These are phyloP conservation scores for Odontophorus gujanensis DNA, from an alignment of 2,113 vertebrate species.

Conservation along the genomic window DNA sequence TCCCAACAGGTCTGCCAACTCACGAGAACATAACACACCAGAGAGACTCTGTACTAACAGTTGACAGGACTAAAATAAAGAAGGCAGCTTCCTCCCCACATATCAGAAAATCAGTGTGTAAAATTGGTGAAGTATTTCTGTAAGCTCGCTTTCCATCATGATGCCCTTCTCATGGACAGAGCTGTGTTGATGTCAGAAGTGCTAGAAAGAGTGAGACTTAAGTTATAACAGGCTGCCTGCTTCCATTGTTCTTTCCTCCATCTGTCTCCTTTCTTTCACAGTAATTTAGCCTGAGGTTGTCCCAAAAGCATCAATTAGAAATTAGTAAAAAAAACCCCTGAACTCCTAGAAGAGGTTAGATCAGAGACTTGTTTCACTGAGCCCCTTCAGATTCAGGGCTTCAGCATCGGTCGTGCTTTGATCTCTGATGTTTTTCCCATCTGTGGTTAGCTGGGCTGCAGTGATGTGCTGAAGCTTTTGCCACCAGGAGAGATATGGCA, in stretches of 20 bases:
- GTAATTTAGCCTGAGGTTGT: slow-evolving; percentile 17
- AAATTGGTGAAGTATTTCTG: not conserved
- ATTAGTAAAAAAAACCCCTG: slow-evolving; percentile 30
- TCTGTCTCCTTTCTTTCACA: slow-evolving; percentile 31
- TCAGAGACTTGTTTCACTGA: not conserved
- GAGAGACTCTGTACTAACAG: slow-evolving; percentile 39
- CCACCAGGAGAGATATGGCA: not conserved
- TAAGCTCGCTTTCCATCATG: not conserved
- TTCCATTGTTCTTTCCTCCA: slow-evolving; percentile 45
- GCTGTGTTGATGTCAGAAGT: not conserved
- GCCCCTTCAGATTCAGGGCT: not conserved
- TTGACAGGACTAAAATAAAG: slow-evolving; percentile 56
- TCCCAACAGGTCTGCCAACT: slow-evolving; percentile 70
- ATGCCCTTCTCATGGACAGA: not conserved
- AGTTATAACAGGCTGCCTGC: not conserved
- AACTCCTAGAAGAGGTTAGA: slow-evolving; percentile 17
- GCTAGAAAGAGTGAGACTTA: not conserved
- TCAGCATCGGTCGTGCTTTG: not conserved
- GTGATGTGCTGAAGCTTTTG: not conserved
- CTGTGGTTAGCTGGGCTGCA: not conserved
- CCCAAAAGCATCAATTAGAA: slow-evolving; percentile 16
- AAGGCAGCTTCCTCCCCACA: not conserved
- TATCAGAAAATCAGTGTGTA: slow-evolving; percentile 7
- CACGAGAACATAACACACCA: slow-evolving; percentile 52
- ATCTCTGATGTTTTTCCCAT: not conserved